Evolutionary conservation across 2,888 invertebrate species (phyloP).

Genomic region (Drosophila subsilvestris): DNA sequence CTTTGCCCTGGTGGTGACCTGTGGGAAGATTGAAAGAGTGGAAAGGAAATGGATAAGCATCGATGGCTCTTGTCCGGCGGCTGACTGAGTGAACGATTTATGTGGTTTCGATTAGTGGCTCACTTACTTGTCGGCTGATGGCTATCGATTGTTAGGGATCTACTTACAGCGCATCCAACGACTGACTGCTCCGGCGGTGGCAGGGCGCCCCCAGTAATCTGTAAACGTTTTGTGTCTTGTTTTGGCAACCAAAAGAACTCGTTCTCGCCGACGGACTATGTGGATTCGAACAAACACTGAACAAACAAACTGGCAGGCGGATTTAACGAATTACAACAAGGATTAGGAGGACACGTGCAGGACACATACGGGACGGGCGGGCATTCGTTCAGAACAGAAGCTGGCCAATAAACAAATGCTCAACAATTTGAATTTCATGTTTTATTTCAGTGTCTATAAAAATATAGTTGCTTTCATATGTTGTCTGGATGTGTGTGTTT

Average conservation of each 20-base stretch:
- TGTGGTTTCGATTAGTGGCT: conserved; percentile 5
- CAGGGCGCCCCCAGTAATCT: conserved; percentile 46
- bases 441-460: conserved; percentile 43
- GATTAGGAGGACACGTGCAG: conserved; percentile 43
- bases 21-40: conserved; percentile 35
- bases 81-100: not conserved
- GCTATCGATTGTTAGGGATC: not conserved
- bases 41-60: conserved; percentile 1
- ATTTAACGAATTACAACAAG: conserved; percentile 25
- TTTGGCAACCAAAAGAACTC: conserved; percentile 76
- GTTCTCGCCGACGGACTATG: conserved; percentile 14
- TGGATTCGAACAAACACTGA: conserved; percentile 18
- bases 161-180: conserved; percentile 38
- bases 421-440: conserved; percentile 14
- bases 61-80: no score
- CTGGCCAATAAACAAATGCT: conserved; percentile 15
- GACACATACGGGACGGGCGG: conserved; percentile 6
- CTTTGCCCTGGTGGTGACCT: conserved; percentile 52
- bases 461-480: conserved; percentile 29
- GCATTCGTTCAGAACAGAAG: not conserved
- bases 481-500: conserved; percentile 9
- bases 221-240: conserved; percentile 62
- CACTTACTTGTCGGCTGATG: conserved; percentile 58
- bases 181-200: conserved; percentile 22
- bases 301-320: conserved; percentile 46